Evolutionary conservation across 2,888 invertebrate genomes (phyloP).

Genomic region (Drosophila imparisetae): DNA sequence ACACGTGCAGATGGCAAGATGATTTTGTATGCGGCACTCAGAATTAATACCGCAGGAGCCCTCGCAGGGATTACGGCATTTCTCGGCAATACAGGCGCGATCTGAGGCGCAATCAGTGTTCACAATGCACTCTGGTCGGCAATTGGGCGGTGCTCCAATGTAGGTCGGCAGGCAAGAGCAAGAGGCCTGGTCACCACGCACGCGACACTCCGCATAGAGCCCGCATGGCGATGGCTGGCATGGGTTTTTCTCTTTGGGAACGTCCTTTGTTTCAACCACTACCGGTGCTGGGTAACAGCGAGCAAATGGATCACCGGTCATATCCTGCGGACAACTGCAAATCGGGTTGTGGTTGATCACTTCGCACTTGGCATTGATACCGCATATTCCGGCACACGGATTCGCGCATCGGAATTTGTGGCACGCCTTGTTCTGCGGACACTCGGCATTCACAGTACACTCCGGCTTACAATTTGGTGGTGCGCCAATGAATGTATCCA

Average conservation of each 20-base stretch:
- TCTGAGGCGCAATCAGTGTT: conserved; percentile 88
- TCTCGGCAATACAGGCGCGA: conserved; percentile 89
- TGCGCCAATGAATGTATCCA: conserved; percentile 89
- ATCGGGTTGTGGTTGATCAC: conserved; percentile 93
- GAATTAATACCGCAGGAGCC: conserved; percentile 90
- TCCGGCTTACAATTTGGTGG: conserved; percentile 94
- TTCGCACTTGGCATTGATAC: conserved; percentile 90
- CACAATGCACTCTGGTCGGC: conserved; percentile 88
- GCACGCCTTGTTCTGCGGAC: conserved; percentile 91
- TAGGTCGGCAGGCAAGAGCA: conserved; percentile 88
- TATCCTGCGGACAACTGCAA: conserved; percentile 90
- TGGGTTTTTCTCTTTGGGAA: conserved; percentile 85
- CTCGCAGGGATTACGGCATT: conserved; percentile 89
- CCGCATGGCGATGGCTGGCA: conserved; percentile 92
- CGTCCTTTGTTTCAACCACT: conserved; percentile 69
- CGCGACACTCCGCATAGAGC: conserved; percentile 88
- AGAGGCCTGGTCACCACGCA: conserved; percentile 87
- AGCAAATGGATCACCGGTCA: conserved; percentile 92
- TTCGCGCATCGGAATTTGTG: conserved; percentile 92
- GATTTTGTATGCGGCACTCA: conserved; percentile 89
- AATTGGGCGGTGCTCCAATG: conserved; percentile 89
- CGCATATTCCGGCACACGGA: conserved; percentile 93
- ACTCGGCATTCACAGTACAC: conserved; percentile 93
- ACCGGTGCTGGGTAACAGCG: conserved; percentile 87
- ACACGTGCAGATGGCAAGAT: conserved; percentile 89